Percentiles rank a stretch among this genome's conserved stretches.
Conservation (phyloP, 2,888 invertebrate genomes). For the Lycophotia porphyrea region DNA sequence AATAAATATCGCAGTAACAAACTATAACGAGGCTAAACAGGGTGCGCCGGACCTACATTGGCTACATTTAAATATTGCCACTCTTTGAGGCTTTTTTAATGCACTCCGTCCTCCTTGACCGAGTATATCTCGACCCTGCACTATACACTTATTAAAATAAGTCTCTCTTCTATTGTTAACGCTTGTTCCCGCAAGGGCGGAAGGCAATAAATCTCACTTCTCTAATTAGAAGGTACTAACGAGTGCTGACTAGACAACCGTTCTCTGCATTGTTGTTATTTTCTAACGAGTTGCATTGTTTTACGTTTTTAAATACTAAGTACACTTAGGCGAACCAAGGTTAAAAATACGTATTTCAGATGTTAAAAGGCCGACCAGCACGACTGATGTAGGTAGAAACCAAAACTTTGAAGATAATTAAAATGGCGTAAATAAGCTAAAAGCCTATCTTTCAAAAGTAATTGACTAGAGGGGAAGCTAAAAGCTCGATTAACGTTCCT, state of each 20-base stretch:
- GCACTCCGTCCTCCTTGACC: slow-evolving; percentile 78
- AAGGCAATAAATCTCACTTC: slow-evolving; percentile 74
- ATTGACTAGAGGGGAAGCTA: too few species aligned
- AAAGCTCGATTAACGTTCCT: background rate
- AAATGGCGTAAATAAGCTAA: background rate
- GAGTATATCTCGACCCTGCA: slow-evolving; percentile 75
- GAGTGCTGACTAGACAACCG: slow-evolving; percentile 67
- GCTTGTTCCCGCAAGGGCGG: slow-evolving; percentile 72
- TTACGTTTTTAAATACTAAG: slow-evolving; percentile 63
- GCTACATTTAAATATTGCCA: background rate
- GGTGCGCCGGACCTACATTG: background rate
- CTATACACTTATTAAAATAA: slow-evolving; percentile 73
- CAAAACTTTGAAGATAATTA: background rate
- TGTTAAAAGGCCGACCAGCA: background rate
- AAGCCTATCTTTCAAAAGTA: background rate
- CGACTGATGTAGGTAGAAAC: background rate
- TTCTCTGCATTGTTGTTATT: slow-evolving; percentile 77
- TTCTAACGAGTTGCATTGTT: slow-evolving; percentile 72
- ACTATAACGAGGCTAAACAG: background rate
- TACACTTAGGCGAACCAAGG: slow-evolving; percentile 26
- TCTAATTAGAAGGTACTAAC: slow-evolving; percentile 75
- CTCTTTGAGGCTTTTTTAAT: background rate
- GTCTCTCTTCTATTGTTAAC: slow-evolving; percentile 74
- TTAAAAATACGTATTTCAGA: slow-evolving; percentile 14
- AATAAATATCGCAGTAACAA: background rate